Percentiles rank a stretch among this genome's conserved stretches.
Evolutionary conservation across 2,888 invertebrate species (phyloP).

Genomic region (Isoperla grammatica): DNA sequence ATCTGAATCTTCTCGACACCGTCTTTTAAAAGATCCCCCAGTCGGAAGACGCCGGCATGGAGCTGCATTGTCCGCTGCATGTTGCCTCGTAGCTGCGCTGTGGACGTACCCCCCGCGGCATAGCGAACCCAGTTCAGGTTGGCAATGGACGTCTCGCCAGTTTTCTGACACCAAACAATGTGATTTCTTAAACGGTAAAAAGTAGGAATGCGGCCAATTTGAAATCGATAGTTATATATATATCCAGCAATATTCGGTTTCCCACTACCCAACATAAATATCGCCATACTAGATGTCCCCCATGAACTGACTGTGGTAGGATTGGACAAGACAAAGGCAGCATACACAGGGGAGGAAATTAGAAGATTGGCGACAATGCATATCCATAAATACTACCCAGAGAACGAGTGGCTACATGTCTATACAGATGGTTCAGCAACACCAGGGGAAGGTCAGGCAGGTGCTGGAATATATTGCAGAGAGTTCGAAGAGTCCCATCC

Average conservation of each 20-base stretch:
- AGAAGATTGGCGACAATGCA: too few species aligned
- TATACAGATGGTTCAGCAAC: too few species aligned
- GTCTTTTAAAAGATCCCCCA: conserved; percentile 52
- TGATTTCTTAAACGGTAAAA: not conserved
- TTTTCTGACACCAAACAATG: conserved; percentile 52
- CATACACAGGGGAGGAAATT: too few species aligned
- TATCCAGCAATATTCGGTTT: not conserved
- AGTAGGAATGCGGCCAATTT: conserved; percentile 46
- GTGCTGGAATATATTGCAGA: too few species aligned
- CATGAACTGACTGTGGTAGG: too few species aligned
- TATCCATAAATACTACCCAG: too few species aligned
- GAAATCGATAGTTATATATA: conserved; percentile 52
- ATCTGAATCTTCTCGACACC: conserved; percentile 53
- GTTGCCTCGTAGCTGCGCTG: conserved; percentile 56
- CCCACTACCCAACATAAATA: too few species aligned
- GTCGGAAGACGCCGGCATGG: conserved; percentile 62
- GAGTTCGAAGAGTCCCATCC: too few species aligned
- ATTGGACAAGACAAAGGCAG: too few species aligned
- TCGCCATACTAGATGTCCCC: too few species aligned
- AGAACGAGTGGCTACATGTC: too few species aligned
- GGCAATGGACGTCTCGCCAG: conserved; percentile 87
- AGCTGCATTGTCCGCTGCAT: conserved; percentile 66
- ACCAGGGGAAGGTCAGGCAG: too few species aligned
- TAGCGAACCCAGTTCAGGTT: conserved; percentile 82
- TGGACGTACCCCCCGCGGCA: conserved; percentile 66